A percentile compares a stretch with the other conserved stretches of the same genome.
phyloP scores from a whole-genome alignment of 1,140 invertebrate genomes.

The Pseudomyrmex pallidus region DNA sequence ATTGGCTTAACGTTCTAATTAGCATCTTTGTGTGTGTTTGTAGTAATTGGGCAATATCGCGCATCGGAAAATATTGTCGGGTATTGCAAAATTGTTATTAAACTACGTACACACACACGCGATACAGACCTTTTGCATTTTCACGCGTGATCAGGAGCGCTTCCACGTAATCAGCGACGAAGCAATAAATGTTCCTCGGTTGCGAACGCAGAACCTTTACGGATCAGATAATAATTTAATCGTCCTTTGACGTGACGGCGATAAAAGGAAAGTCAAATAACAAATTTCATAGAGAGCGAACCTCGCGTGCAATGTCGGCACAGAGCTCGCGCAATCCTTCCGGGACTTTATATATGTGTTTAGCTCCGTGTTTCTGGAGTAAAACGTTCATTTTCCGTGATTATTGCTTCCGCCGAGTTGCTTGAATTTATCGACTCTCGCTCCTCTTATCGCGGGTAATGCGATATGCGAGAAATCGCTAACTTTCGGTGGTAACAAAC shows the following conservation, averaged over 20 bases:
- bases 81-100: not conserved
- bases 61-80: not conserved
- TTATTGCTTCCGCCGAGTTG: slow-evolving; percentile 44
- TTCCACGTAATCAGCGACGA: slow-evolving; percentile 90
- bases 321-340: slow-evolving; percentile 89
- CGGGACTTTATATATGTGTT: slow-evolving; percentile 82
- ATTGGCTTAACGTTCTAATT: slow-evolving; percentile 27
- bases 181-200: slow-evolving; percentile 87
- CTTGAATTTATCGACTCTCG: slow-evolving; percentile 55
- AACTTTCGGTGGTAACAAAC: slow-evolving; percentile 47
- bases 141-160: slow-evolving; percentile 89
- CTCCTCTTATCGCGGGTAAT: slow-evolving; percentile 40
- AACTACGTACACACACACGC: not conserved
- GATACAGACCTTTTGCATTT: slow-evolving; percentile 83
- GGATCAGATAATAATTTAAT: slow-evolving; percentile 61
- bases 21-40: not conserved
- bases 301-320: slow-evolving; percentile 89
- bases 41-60: not conserved
- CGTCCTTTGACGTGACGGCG: slow-evolving; percentile 36
- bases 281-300: slow-evolving; percentile 67
- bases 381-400: slow-evolving; percentile 75
- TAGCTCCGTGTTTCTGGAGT: slow-evolving; percentile 76
- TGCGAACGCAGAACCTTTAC: slow-evolving; percentile 87
- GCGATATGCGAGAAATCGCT: slow-evolving; percentile 31
- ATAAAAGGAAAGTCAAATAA: slow-evolving; percentile 43